A percentile compares a stretch with the other conserved stretches of the same genome.
phyloP scores from a whole-genome alignment of 2,113 vertebrate genomes.

The Pterophyllum scalare region DNA sequence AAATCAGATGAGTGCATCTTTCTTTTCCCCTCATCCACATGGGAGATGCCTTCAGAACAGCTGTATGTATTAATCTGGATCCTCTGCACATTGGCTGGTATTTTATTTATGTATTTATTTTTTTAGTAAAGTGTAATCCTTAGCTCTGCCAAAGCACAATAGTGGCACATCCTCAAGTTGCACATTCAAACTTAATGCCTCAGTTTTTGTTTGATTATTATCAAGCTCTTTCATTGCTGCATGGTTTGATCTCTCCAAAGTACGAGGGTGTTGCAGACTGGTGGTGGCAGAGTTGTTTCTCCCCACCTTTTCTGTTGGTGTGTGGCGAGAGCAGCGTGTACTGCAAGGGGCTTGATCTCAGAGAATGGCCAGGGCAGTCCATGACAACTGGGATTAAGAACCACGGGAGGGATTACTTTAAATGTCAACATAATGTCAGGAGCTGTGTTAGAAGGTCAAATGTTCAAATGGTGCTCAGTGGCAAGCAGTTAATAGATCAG shows the following conservation, averaged over 20 bases:
- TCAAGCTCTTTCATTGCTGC: background rate
- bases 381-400: constrained; percentile 71
- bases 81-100: background rate
- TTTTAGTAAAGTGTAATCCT: background rate
- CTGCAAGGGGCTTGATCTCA: constrained; percentile 33
- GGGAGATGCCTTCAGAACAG: background rate
- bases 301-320: constrained; percentile 9
- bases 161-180: background rate
- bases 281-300: constrained; percentile 31
- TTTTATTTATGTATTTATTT: background rate
- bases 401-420: constrained; percentile 77
- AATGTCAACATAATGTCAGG: constrained; percentile 83
- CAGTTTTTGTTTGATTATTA: constrained; percentile 1
- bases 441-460: constrained; percentile 79
- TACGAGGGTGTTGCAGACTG: constrained; percentile 21
- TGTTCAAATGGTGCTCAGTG: constrained; percentile 77
- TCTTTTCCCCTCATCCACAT: background rate
- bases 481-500: constrained; percentile 74
- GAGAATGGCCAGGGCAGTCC: constrained; percentile 56
- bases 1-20: background rate
- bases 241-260: background rate
- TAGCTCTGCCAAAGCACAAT: background rate
- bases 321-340: constrained; percentile 25
- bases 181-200: background rate
- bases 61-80: background rate